Base-by-base conservation (phyloP, 2,888 invertebrate species). In the Xestia c-nigrum region DNA sequence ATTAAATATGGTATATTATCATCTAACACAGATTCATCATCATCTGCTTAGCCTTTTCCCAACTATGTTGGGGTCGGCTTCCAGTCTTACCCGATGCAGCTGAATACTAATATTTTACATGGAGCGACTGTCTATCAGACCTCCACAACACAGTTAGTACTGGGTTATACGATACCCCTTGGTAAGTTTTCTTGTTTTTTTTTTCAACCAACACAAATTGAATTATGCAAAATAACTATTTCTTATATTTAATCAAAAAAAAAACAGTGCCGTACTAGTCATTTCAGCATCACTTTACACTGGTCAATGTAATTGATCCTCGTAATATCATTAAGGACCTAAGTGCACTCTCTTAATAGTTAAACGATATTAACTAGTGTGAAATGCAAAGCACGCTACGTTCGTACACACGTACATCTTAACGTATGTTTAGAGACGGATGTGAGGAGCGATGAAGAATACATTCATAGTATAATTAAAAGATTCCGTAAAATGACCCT, bases 321-420 rank as follows among this genome's bases (percentile, higher is more conserved):
- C 19, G 19, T n/a, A 47, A 73, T 75, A 78, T 31, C 21, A 47
- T 38, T 68, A 31, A 65, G 68, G n/a, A 76, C 31, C 46, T 65
- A 40, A 78, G 46, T 69, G 84, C 50, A 46, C 50, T 64, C 43
- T 52, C 38, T n/a, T 55, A 75, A 50, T 38, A 65, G 59, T 61
- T 59, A 61, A 82, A 59, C 12, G 46, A 47, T 59, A 83, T 61
- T 21, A 70, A 61, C 24, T 59, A 69, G 24, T 43, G 38, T 14
- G 43, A 21, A 65, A 80, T 83, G 69, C 69, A 70, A 68, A 55
- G 84, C 80, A 80, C 84, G 84, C 40, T 14, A 31, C 65, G 40
- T 14, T 59, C 50, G 21, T 61, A 70, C 78, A 66, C 84, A 80
- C 79, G 84, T 66, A 43, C 47, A 6, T 40, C n/a, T 43, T 74